Evolutionary conservation across 2,888 invertebrate species (phyloP).

Genomic region (Plebejus argus): DNA sequence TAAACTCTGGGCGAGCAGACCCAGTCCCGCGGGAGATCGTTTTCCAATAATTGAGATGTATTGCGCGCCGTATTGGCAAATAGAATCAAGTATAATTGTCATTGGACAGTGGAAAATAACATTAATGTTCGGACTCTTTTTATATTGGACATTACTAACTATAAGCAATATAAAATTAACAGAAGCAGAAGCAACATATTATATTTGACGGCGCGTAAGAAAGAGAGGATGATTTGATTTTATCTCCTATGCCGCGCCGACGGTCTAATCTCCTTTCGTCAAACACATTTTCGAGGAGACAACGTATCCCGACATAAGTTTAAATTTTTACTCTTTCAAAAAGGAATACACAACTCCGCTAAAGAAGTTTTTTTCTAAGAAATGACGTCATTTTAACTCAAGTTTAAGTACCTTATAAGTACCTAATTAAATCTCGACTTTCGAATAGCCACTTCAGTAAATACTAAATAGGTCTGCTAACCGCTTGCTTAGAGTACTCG

Average conservation of each 20-base stretch:
- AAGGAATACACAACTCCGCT: no score
- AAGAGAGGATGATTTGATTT: no score
- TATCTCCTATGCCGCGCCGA: no score
- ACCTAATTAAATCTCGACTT: background rate
- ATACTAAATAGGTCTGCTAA: background rate
- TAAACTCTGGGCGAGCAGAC: background rate
- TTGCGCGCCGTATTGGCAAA: background rate
- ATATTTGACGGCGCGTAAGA: no score
- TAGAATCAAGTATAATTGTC: conserved; percentile 9
- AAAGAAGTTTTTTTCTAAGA: background rate
- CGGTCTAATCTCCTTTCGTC: no score
- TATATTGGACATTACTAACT: no score
- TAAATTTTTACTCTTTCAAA: no score
- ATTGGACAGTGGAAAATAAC: background rate
- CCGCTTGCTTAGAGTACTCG: background rate
- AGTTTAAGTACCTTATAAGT: background rate
- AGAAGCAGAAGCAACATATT: no score
- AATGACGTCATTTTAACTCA: background rate
- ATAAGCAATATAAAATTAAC: no score
- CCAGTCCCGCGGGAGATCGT: background rate
- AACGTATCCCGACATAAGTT: no score
- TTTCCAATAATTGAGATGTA: conserved; percentile 13
- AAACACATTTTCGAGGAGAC: no score
- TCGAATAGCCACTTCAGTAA: background rate
- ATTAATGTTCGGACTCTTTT: background rate